phyloP scores from a whole-genome alignment of 2,888 invertebrate species.

The Eristalis tenax region DNA sequence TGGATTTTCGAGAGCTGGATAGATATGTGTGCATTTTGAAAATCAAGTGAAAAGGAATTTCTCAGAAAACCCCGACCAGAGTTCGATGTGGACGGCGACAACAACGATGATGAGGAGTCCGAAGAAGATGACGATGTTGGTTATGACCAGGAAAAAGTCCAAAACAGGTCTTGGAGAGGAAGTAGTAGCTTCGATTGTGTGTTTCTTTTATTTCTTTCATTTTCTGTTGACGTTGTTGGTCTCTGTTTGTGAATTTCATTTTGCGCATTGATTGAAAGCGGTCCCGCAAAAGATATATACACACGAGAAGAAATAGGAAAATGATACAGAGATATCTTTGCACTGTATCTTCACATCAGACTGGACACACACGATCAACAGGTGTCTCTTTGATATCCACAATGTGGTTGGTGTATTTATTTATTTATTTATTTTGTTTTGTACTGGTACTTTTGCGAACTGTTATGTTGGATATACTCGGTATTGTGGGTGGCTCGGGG shows the following conservation, averaged over 20 bases:
- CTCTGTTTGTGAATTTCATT: slow-evolving; percentile 66
- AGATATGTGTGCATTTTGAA: slow-evolving; percentile 31
- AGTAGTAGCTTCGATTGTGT: slow-evolving; percentile 59
- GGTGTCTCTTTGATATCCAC: slow-evolving; percentile 36
- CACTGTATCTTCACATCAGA: slow-evolving; percentile 12
- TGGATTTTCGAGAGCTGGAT: slow-evolving; percentile 35
- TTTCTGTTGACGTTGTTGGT: not conserved
- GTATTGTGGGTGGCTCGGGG: not conserved
- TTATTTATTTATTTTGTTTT: not conserved
- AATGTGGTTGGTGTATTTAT: not conserved
- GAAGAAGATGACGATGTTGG: slow-evolving; percentile 13
- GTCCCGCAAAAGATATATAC: slow-evolving; percentile 2
- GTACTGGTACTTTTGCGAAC: not conserved
- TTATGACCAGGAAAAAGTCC: slow-evolving; percentile 34
- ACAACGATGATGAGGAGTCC: not conserved
- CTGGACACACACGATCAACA: slow-evolving; percentile 64
- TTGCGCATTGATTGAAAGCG: slow-evolving; percentile 61
- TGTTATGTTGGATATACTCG: not conserved
- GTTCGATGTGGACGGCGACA: slow-evolving; percentile 17
- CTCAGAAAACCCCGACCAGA: slow-evolving; percentile 57
- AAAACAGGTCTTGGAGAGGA: slow-evolving; percentile 69
- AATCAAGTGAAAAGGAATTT: slow-evolving; percentile 70
- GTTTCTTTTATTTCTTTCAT: slow-evolving; percentile 34
- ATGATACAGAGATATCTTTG: slow-evolving; percentile 40
- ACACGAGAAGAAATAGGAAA: slow-evolving; percentile 53